Conservation (phyloP, 35 echinoderm and acorn worm species). For the Amphiura filiformis region DNA sequence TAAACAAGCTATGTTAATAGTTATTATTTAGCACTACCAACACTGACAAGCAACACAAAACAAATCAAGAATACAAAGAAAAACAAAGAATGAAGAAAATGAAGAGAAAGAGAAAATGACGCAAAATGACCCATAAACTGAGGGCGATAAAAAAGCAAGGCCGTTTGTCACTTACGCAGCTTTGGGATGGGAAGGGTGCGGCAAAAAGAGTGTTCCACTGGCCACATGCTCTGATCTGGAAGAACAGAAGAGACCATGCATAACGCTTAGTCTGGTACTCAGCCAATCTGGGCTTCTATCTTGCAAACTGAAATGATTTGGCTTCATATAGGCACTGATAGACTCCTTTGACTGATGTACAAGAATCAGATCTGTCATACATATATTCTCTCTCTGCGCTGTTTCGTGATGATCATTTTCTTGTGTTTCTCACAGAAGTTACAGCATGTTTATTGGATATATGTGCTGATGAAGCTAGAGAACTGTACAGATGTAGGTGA, state of each 20-base stretch:
- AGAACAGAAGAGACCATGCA: slow-evolving; percentile 49
- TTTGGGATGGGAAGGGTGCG: slow-evolving; percentile 96
- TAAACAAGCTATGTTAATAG: neutral
- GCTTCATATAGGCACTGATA: neutral
- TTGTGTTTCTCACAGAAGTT: no score
- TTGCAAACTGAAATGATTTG: neutral
- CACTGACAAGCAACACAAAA: neutral
- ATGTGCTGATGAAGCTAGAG: no score
- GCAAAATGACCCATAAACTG: slow-evolving; percentile 16
- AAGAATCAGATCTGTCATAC: no score
- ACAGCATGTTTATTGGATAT: no score
- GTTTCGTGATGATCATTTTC: no score
- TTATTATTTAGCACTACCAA: neutral
- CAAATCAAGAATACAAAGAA: neutral
- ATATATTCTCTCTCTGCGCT: no score
- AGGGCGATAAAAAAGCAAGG: slow-evolving; percentile 40
- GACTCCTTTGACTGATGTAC: no score
- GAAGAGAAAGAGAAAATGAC: neutral
- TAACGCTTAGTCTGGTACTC: neutral
- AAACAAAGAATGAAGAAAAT: neutral
- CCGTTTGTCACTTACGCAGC: slow-evolving; percentile 79
- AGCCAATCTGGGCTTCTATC: neutral
- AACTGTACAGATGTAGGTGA: no score
- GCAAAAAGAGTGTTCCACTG: slow-evolving; percentile 92
- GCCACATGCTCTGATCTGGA: slow-evolving; percentile 94